Conservation (phyloP, 1,140 invertebrate genomes). For the Schlechtendalia chinensis region DNA sequence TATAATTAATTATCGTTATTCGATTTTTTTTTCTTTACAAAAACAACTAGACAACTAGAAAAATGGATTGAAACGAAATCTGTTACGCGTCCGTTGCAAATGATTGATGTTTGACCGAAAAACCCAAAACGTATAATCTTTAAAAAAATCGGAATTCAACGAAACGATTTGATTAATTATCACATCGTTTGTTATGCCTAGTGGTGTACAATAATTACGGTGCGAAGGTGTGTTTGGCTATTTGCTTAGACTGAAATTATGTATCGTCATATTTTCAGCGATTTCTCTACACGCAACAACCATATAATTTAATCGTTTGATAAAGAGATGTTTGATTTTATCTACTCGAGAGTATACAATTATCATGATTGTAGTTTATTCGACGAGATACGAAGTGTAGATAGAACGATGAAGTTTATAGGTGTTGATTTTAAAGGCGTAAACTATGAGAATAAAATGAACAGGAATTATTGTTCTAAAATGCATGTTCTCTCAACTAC, state of each 20-base stretch:
- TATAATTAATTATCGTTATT: too few relatives aligned
- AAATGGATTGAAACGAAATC: too few relatives aligned
- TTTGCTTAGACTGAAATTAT: neutral
- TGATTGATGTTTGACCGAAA: too few relatives aligned
- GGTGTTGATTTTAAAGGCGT: slow-evolving; percentile 1
- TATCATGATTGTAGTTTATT: slow-evolving; percentile 10
- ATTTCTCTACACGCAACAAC: neutral
- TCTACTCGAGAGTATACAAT: neutral
- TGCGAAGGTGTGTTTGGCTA: neutral
- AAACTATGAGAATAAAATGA: neutral
- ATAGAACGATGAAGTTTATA: neutral
- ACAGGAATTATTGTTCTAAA: neutral
- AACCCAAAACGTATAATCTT: too few relatives aligned
- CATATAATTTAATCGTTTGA: neutral
- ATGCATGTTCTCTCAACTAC: neutral
- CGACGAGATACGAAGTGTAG: neutral
- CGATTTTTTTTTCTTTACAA: too few relatives aligned
- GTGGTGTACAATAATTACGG: neutral
- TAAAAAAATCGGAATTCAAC: too few relatives aligned
- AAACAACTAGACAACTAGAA: too few relatives aligned
- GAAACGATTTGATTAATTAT: too few relatives aligned
- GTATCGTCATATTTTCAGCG: neutral
- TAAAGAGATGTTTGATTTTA: neutral
- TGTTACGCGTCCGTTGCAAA: too few relatives aligned
- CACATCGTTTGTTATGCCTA: too few relatives aligned